Base-by-base conservation (phyloP, 2,113 vertebrate species). In the Notarius quadriscutis region DNA sequence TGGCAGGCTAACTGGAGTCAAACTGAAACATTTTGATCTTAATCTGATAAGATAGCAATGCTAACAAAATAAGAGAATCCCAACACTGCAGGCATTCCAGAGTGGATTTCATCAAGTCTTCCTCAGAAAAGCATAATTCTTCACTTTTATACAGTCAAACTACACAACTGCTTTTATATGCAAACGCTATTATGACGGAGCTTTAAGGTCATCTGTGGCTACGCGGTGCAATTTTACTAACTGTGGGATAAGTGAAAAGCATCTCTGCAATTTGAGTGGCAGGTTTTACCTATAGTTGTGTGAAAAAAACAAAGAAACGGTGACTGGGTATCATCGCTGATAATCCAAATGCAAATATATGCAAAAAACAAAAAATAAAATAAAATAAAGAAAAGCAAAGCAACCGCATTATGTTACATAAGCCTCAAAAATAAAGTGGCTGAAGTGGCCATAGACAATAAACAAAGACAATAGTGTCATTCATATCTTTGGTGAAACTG, bases 1-100 rank as follows among this genome's bases (percentile, higher is more conserved):
- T 53, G 69, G 41, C 69, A 83, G 69, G 22, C 41, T 34, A 86
- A 69, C 75, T 53, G 63, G 50, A 81, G 77, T 58, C 18, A 65
- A 83, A 62, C 41, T 53, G 69, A 17, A 74, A 83, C 57, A 58
- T 63, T 83, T 83, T 83, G 77, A 83, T 65, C 51, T 87, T 83
- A 63, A 82, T 71, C 65, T 74, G 30, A 82, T 67, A 25, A 48
- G 78, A 41, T 82, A 51, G 12, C 53, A 60, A 20, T 81, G 25
- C 12, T 51, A 87, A 82, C 30, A 48, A 60, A 81, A 71, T 71
- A 86, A 81, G 53, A 50, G 72, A 20, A 51, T 82, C 79, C 20
- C 55, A 30, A 48, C 79, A 51, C 67, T 51, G 22, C 53, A 82
- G 22, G 22, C 53, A 15, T 53, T 48, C 57, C 11, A 69, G 11